Conservation (phyloP, 2,797 vertebrate genomes). For the Chaetophractus vellerosus region DNA sequence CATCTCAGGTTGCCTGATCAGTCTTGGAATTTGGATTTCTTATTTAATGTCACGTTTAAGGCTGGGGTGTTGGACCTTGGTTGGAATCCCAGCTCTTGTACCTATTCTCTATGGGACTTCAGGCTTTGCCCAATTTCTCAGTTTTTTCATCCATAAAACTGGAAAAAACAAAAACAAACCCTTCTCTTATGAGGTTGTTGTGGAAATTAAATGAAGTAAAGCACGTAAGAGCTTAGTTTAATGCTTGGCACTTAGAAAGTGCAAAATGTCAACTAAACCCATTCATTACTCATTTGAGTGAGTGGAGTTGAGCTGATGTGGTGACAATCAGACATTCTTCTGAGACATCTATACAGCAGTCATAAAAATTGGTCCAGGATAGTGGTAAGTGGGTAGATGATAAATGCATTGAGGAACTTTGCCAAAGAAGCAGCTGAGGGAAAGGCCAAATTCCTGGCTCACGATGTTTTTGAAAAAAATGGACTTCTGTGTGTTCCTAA, state of each 20-base stretch:
- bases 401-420: neutral
- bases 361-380: neutral
- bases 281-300: neutral
- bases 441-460: constrained; percentile 65
- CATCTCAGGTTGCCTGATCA: neutral
- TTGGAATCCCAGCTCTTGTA: neutral
- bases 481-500: neutral
- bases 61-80: neutral
- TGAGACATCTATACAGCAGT: neutral
- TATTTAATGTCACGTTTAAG: neutral
- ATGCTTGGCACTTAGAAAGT: neutral
- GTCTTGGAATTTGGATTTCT: constrained; percentile 1
- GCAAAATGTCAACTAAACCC: neutral
- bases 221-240: neutral
- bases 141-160: constrained; percentile 18
- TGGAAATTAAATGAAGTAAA: constrained; percentile 40
- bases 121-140: constrained; percentile 1
- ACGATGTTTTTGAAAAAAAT: neutral
- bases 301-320: neutral
- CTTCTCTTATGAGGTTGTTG: neutral
- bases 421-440: constrained; percentile 65
- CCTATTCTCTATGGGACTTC: neutral
- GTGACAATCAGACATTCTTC: neutral
- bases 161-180: neutral
- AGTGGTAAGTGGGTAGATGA: neutral